These are phyloP conservation scores for Spheniscus humboldti DNA, from an alignment of 2,797 vertebrate genomes.

Conservation along the genomic window DNA sequence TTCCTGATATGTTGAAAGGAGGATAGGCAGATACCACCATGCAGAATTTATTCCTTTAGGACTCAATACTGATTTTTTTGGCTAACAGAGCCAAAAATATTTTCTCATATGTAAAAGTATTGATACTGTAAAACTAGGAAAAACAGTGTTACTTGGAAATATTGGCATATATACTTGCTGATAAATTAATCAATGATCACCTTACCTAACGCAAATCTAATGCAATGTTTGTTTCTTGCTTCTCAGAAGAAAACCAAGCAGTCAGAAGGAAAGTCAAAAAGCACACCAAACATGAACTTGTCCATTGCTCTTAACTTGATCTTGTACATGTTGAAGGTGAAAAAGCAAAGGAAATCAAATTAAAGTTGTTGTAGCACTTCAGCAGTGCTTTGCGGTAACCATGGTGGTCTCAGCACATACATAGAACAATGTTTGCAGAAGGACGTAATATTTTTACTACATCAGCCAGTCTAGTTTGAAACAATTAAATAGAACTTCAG, in stretches of 20 bases:
- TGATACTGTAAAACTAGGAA: neutral
- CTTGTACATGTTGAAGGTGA: neutral
- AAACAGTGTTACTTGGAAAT: neutral
- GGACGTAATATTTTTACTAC: neutral
- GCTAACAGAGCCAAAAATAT: neutral
- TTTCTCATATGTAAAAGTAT: neutral
- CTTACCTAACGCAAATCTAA: neutral
- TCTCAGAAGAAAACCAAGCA: neutral
- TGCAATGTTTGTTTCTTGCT: neutral
- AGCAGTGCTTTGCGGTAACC: neutral
- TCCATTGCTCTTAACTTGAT: neutral
- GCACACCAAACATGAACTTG: neutral
- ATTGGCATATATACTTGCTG: neutral
- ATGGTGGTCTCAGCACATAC: neutral
- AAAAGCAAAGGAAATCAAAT: neutral
- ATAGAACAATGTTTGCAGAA: neutral
- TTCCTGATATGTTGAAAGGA: neutral
- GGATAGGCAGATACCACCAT: neutral
- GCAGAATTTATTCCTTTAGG: neutral
- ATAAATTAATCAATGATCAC: neutral
- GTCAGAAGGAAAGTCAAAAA: neutral
- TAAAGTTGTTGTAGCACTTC: neutral
- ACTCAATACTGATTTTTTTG: neutral
- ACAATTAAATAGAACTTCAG: neutral
- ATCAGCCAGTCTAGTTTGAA: neutral